phyloP scores from a whole-genome alignment of 2,888 invertebrate genomes.

The Cephus rjabovi region DNA sequence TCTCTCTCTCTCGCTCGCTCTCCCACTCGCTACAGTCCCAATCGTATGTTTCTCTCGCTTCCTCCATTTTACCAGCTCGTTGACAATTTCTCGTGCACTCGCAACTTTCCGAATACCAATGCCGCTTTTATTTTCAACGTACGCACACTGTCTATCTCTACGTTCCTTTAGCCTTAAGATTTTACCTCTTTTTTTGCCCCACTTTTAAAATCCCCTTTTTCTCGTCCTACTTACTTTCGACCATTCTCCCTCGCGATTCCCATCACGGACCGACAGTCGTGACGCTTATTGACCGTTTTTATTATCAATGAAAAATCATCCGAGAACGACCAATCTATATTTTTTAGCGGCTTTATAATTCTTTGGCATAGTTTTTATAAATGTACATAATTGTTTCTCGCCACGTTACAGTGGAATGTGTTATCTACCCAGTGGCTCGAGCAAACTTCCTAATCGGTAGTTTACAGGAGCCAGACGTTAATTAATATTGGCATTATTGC shows the following conservation, averaged over 20 bases:
- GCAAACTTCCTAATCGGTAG: conserved; percentile 29
- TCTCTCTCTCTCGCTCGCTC: background rate
- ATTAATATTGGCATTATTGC: conserved; percentile 22
- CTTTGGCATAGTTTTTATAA: conserved; percentile 47
- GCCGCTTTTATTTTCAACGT: conserved; percentile 9
- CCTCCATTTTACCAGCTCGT: background rate
- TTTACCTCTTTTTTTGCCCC: background rate
- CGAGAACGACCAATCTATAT: conserved; percentile 35
- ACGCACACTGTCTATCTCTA: conserved; percentile 3
- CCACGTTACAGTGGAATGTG: conserved; percentile 58
- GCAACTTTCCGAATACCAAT: background rate
- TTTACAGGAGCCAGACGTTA: conserved; percentile 32
- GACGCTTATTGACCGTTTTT: background rate
- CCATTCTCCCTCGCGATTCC: conserved; percentile 21
- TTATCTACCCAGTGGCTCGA: conserved; percentile 33
- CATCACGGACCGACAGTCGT: background rate
- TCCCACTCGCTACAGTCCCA: conserved; percentile 15
- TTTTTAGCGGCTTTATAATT: conserved; percentile 38
- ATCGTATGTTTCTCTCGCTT: conserved; percentile 16
- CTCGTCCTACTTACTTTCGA: conserved; percentile 15
- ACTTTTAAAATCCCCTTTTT: conserved; percentile 1
- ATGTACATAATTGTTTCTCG: conserved; percentile 39
- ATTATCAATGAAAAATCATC: background rate
- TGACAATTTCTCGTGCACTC: background rate
- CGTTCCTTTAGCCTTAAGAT: background rate